A percentile compares a stretch with the other conserved stretches of the same genome.
Conservation (phyloP, 2,888 invertebrate species). For the Anarsia innoxiella region DNA sequence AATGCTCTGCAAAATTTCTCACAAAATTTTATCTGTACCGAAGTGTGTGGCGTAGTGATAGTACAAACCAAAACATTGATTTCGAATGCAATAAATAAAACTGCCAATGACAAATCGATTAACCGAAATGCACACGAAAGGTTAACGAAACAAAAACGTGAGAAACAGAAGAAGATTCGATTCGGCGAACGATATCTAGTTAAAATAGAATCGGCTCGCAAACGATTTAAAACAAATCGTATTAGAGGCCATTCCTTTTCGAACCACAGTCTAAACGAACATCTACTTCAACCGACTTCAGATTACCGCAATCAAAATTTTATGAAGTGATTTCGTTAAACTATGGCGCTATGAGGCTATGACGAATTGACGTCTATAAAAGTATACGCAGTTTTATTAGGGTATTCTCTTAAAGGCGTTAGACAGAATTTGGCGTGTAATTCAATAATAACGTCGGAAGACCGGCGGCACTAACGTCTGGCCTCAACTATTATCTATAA, state of each 20-base stretch:
- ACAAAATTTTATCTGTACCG: constrained; percentile 3
- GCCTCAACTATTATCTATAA: constrained; percentile 52
- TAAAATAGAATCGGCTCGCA: constrained; percentile 56
- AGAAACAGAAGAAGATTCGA: constrained; percentile 54
- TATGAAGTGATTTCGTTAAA: too few species aligned
- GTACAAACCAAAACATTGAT: constrained; percentile 8
- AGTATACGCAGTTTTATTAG: constrained; percentile 40
- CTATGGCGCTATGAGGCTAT: constrained; percentile 36
- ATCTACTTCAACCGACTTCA: constrained; percentile 20
- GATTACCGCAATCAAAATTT: constrained; percentile 27
- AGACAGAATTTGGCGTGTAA: constrained; percentile 58
- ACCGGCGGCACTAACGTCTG: constrained; percentile 63
- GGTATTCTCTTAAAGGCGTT: constrained; percentile 46
- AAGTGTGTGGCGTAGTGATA: constrained; percentile 10
- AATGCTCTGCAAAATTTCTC: too few species aligned
- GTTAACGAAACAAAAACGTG: constrained; percentile 68
- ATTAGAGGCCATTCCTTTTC: constrained; percentile 7
- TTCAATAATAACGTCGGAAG: constrained; percentile 63
- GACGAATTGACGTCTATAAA: constrained; percentile 47
- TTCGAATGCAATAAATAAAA: constrained; percentile 30
- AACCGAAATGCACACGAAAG: constrained; percentile 39
- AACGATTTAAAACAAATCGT: constrained; percentile 51
- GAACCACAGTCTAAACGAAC: constrained; percentile 31
- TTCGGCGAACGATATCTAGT: constrained; percentile 52
- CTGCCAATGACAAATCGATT: constrained; percentile 55